Percentiles rank a stretch among this genome's conserved stretches.
These are phyloP conservation scores for Corythucha ciliata DNA, from an alignment of 2,888 invertebrate species.

Conservation along the genomic window DNA sequence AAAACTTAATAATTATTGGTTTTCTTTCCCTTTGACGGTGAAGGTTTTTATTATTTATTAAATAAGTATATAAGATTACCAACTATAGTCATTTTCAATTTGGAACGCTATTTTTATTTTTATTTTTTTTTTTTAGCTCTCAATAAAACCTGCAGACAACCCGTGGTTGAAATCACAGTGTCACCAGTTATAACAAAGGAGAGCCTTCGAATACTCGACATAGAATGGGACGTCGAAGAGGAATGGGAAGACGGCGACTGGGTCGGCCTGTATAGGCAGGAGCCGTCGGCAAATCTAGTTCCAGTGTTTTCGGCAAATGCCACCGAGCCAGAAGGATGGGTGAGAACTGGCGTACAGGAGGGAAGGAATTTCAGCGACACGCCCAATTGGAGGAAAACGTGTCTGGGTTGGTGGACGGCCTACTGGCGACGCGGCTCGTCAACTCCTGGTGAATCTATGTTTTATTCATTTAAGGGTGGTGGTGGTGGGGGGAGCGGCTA, in stretches of 20 bases:
- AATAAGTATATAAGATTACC: no score
- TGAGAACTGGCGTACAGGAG: conserved; percentile 23
- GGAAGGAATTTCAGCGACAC: conserved; percentile 9
- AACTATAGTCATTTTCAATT: no score
- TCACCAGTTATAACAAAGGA: conserved; percentile 15
- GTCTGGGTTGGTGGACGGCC: conserved; percentile 29
- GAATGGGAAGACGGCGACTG: conserved; percentile 23
- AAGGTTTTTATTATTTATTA: no score
- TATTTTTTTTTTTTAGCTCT: no score
- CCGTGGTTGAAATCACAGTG: conserved; percentile 22
- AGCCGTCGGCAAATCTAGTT: neutral
- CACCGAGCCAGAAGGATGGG: conserved; percentile 7
- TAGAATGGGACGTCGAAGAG: conserved; percentile 16
- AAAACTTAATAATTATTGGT: no score
- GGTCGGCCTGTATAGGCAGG: conserved; percentile 21
- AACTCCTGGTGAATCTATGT: no score
- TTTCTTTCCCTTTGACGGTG: no score
- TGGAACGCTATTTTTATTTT: no score
- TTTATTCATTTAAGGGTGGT: no score
- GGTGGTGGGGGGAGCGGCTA: no score
- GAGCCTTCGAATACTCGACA: conserved; percentile 20
- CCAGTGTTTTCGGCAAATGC: conserved; percentile 11
- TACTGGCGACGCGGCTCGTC: no score
- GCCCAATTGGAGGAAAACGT: conserved; percentile 22
- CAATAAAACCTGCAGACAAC: no score